Evolutionary conservation across 2,888 invertebrate species (phyloP).

Genomic region (Cylindroiulus punctatus): DNA sequence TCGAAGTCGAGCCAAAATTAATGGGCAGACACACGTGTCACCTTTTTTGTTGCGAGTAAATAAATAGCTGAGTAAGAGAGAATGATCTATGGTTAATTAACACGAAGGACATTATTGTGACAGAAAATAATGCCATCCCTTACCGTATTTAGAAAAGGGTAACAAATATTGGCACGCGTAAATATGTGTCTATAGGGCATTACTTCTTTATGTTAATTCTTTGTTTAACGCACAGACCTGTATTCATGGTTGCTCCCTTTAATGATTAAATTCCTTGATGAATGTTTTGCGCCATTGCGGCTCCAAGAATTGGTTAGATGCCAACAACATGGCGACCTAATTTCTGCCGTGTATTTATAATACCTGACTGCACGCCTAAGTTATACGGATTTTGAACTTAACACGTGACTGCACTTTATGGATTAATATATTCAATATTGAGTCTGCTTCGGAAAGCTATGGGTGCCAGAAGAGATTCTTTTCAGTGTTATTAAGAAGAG

Average conservation of each 20-base stretch:
- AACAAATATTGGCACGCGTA: conserved; percentile 37
- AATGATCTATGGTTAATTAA: conserved; percentile 21
- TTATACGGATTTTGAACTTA: conserved; percentile 23
- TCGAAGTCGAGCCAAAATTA: not conserved
- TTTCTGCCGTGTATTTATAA: not conserved
- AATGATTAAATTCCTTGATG: not conserved
- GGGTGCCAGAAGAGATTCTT: not conserved
- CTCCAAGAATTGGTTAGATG: not conserved
- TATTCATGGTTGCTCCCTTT: conserved; percentile 3
- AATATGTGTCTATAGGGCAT: conserved; percentile 13
- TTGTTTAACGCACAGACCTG: not conserved
- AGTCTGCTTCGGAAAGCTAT: not conserved
- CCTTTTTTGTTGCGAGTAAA: not conserved
- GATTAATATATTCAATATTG: not conserved
- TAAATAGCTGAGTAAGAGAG: not conserved
- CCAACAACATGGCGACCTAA: conserved; percentile 9
- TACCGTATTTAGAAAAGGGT: conserved; percentile 4
- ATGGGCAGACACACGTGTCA: conserved; percentile 19
- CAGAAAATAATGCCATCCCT: not conserved
- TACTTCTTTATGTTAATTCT: conserved; percentile 37
- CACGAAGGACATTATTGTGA: conserved; percentile 21
- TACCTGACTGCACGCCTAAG: conserved; percentile 11
- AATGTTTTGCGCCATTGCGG: conserved; percentile 38
- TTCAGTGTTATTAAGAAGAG: not conserved
- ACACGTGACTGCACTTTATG: conserved; percentile 25